Evolutionary conservation across 2,888 invertebrate genomes (phyloP), one percentile per base, ranked within the genome.

Genomic region (Scrobipalpa costella): DNA sequence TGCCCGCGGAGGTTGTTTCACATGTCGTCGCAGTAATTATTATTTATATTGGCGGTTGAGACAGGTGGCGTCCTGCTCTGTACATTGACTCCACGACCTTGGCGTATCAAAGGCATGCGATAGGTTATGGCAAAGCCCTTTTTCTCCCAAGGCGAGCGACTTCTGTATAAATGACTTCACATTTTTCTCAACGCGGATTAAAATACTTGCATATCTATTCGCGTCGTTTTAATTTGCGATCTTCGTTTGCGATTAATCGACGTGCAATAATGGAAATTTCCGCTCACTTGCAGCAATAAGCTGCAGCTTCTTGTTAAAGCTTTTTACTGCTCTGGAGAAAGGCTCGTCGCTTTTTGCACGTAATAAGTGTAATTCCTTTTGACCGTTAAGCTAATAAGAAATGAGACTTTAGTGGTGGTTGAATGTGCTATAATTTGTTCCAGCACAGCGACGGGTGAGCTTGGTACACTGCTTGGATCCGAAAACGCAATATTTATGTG

Each of bases 1-100:
- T 49, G 61, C 64, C 62, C 63, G 68, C 66, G 62, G 63, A 71
- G 68, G 68, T 67, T 69, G 71, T 75, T 74, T 71, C 68, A 68
- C 69, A 66, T 71, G 68, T 73, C 62, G 71, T 75, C 72, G 72
- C 78, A 73, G 74, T 84, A 78, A 81, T 79, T 79, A 77, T 77
- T 66, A 63, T 79, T 77, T 79, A 76, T 82, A 81, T 80, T 79
- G 72, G 69, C 76, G 75, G 66, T 77, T 76, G 81, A 81, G 85
- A 86, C 90, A 89, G 88, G 86, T 89, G 87, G 83, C 81, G 80
- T 86, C 85, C 82, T 81, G 78, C 79, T 73, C 77, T 86, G 88
- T 88, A 77, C 88, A 73, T 90, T 89, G 90, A 88, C 89, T 82
- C 77, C 68, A 65, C 81, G 88, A 78, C 90, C 90, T 90, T 90